Evolutionary conservation across 2,888 invertebrate genomes (phyloP).

Genomic region (Acleris cristana): DNA sequence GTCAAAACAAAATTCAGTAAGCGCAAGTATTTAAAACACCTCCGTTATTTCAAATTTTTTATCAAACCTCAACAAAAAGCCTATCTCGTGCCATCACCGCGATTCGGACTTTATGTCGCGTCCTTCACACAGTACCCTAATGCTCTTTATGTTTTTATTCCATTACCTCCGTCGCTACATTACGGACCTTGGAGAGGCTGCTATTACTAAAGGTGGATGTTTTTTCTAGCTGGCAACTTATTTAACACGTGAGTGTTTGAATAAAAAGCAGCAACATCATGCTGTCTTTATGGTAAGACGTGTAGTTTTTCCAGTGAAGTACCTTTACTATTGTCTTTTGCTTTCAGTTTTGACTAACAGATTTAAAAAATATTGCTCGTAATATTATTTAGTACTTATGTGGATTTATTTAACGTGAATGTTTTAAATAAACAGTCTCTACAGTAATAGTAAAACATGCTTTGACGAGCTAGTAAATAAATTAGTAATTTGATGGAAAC

Average conservation of each 20-base stretch:
- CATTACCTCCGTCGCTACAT: slow-evolving; percentile 60
- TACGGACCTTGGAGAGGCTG: slow-evolving; percentile 45
- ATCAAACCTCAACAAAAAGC: slow-evolving; percentile 16
- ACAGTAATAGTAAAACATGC: too few relatives aligned
- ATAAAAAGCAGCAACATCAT: slow-evolving; percentile 16
- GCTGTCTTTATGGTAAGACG: background rate
- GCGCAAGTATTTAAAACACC: background rate
- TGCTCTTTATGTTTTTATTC: slow-evolving; percentile 77
- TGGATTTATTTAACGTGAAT: too few relatives aligned
- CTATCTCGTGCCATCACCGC: slow-evolving; percentile 20
- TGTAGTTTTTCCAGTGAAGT: too few relatives aligned
- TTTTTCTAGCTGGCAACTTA: slow-evolving; percentile 47
- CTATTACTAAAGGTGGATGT: slow-evolving; percentile 57
- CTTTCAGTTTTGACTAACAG: too few relatives aligned
- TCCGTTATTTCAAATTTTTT: slow-evolving; percentile 2
- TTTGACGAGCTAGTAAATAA: too few relatives aligned
- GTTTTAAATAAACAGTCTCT: too few relatives aligned
- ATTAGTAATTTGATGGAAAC: too few relatives aligned
- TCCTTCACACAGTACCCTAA: slow-evolving; percentile 49
- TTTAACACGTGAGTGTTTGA: slow-evolving; percentile 43
- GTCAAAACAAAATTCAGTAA: background rate
- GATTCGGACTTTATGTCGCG: slow-evolving; percentile 50
- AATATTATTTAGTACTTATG: too few relatives aligned
- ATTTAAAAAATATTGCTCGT: too few relatives aligned
- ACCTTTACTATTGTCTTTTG: too few relatives aligned